Conservation (phyloP, 2,888 invertebrate genomes). For the Orthosia incerta region DNA sequence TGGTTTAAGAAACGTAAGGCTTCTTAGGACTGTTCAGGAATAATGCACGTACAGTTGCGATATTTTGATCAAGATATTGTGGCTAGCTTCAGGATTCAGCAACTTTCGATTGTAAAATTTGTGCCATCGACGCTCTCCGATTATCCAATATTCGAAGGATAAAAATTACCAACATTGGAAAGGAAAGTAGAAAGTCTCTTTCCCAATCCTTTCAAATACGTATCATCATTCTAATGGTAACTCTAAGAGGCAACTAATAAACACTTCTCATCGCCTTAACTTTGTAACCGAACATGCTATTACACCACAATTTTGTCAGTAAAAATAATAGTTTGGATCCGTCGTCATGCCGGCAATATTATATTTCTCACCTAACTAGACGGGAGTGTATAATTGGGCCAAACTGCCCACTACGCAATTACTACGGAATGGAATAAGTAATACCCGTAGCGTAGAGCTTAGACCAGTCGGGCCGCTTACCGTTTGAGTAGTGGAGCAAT, state of each 20-base stretch:
- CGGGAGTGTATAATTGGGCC: slow-evolving; percentile 75
- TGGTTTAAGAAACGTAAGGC: slow-evolving; percentile 73
- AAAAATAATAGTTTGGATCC: slow-evolving; percentile 60
- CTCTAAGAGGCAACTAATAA: slow-evolving; percentile 50
- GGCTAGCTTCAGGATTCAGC: too few species aligned
- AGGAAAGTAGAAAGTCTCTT: slow-evolving; percentile 6
- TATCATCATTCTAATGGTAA: slow-evolving; percentile 44
- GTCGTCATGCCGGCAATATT: slow-evolving; percentile 57
- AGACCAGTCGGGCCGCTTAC: slow-evolving; percentile 64
- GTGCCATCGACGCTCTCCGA: neutral
- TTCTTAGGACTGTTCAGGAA: slow-evolving; percentile 63
- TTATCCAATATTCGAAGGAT: neutral
- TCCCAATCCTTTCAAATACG: slow-evolving; percentile 2
- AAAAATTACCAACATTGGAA: neutral
- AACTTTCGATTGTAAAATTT: too few species aligned
- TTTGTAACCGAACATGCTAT: slow-evolving; percentile 56
- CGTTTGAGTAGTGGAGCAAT: slow-evolving; percentile 64
- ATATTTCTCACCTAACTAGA: slow-evolving; percentile 73
- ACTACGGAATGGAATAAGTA: slow-evolving; percentile 77
- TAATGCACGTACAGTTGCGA: slow-evolving; percentile 6
- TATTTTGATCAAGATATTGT: neutral
- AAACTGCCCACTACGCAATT: slow-evolving; percentile 73
- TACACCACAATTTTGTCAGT: slow-evolving; percentile 60
- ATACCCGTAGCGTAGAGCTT: slow-evolving; percentile 62
- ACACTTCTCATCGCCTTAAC: slow-evolving; percentile 47